A percentile compares a stretch with the other conserved stretches of the same genome.
Evolutionary conservation across 2,797 vertebrate species (phyloP).

Genomic region (Acomys russatus): DNA sequence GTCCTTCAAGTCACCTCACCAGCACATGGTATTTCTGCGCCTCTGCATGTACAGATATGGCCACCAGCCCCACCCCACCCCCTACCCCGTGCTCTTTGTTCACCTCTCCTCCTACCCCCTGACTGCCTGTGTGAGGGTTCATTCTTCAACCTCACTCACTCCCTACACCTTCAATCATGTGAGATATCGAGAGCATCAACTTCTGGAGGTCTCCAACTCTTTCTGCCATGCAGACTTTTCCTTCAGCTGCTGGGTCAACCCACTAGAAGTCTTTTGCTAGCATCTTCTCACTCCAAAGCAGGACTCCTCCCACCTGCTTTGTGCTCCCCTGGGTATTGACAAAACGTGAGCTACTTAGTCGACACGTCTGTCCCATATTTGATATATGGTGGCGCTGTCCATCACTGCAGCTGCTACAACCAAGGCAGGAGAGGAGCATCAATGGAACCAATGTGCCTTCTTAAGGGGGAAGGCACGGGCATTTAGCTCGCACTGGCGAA

Average conservation of each 20-base stretch:
- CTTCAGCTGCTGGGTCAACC: neutral
- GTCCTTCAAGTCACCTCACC: neutral
- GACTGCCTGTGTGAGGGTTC: fast-evolving
- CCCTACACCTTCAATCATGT: neutral
- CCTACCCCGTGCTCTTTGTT: neutral
- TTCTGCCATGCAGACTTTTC: neutral
- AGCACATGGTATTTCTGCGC: neutral
- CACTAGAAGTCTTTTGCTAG: neutral
- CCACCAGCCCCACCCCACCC: neutral
- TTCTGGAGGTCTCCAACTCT: neutral
- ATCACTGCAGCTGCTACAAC: neutral
- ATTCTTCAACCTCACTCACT: neutral
- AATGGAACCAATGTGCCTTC: neutral
- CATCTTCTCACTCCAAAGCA: neutral
- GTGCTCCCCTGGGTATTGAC: neutral
- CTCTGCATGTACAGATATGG: neutral
- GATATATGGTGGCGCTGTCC: neutral
- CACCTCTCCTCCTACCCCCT: neutral
- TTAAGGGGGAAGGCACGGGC: neutral
- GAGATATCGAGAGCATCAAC: neutral
- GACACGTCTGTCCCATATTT: neutral
- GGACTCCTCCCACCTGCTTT: neutral
- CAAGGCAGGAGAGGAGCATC: neutral
- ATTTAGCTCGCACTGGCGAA: neutral
- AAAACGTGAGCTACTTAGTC: neutral